Base-by-base conservation (phyloP, 2,888 invertebrate species). In the Amblyjoppa fuscipennis region DNA sequence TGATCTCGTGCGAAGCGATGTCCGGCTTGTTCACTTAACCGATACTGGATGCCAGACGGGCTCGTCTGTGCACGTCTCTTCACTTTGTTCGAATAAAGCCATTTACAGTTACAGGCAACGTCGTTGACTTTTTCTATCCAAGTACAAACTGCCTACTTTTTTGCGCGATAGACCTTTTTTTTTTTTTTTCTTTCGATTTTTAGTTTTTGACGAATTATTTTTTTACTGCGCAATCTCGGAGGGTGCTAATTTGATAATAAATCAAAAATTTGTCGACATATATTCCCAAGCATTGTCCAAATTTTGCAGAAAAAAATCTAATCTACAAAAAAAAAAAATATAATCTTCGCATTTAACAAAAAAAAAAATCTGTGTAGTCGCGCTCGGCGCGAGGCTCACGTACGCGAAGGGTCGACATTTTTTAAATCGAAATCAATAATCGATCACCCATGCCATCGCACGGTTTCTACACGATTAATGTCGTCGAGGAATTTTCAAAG, bases 1-100 rank as follows among this genome's bases (percentile, higher is more conserved):
- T 49, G 70, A 85, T 75, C 85, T 78, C 69, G 70, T 56, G 61
- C 66, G 49, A 85, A 64, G 71, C 59, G 78, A 78, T 78, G 75
- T 78, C 69, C 78, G 81, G n/a, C 64, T 76, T 51, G 76, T 76
- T 76, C 76, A 76, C 66, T 76, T 76, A 9, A 64, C 16, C 76
- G 38, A 13, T 76, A 31, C 45, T 49, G 31, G 31, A 64, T 31
- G 7, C 38, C 20, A 68, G 68, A 68, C 41, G 20, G 38, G 68
- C 25, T 11, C 41, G 38, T 68, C 68, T n/a, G 9, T 25, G 38
- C 68, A 41, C 68, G 34, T 64, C 31, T 34, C 4, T 7, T 64
- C 16, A 34, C 25, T 59, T 28, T 25, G 25, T 28, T 59, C 59
- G 64, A 64, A 64, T 16, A 16, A 64, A 64, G 34, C 31, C 31